Percentiles rank a stretch among this genome's conserved stretches.
These are phyloP conservation scores for Chionodraco myersi DNA, from an alignment of 2,113 vertebrate species.

Conservation along the genomic window DNA sequence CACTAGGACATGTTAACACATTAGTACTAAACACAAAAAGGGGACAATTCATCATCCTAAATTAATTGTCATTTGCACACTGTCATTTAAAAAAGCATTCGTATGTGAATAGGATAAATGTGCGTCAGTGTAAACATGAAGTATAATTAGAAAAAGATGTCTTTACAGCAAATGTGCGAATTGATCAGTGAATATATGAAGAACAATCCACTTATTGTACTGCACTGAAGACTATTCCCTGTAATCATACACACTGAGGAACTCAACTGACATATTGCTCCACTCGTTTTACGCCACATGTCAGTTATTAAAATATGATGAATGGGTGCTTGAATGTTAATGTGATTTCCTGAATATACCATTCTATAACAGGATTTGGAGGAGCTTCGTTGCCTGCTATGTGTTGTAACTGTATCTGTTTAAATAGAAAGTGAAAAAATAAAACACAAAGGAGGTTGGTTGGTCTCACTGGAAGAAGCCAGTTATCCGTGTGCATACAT, in stretches of 20 bases:
- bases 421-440: conserved; percentile 8
- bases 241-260: conserved; percentile 5
- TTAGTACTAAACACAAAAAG: not conserved
- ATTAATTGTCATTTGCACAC: too few species aligned
- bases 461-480: conserved; percentile 7
- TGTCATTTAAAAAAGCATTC: too few species aligned
- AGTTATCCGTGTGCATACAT: conserved; percentile 13
- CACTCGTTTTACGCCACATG: not conserved
- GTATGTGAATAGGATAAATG: not conserved
- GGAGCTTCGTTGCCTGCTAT: not conserved
- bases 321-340: conserved; percentile 22
- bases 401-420: conserved; percentile 12
- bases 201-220: not conserved
- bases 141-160: not conserved
- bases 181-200: not conserved
- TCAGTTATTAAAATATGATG: conserved; percentile 35
- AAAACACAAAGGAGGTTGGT: not conserved
- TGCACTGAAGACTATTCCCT: not conserved
- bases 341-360: not conserved
- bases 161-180: not conserved
- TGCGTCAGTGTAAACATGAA: not conserved
- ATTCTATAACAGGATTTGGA: conserved; percentile 12
- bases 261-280: not conserved
- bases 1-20: not conserved
- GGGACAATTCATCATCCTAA: not conserved